Conservation (phyloP, 1,140 invertebrate species). For the Sycophila sp. region DNA sequence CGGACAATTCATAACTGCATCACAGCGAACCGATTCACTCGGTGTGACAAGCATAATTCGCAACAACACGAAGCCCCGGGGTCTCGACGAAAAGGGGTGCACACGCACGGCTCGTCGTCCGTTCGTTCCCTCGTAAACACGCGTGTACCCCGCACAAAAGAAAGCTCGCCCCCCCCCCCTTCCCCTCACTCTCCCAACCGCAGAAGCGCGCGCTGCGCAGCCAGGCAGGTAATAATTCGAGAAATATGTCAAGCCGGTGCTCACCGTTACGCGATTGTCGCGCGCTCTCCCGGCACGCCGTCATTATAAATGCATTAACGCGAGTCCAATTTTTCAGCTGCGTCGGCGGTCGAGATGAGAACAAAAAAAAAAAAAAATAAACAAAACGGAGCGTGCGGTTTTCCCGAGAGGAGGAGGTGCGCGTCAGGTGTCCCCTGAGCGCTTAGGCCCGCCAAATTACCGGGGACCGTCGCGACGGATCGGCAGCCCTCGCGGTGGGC, state of each 20-base stretch:
- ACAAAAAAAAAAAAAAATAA: background rate
- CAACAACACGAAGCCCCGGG: no score
- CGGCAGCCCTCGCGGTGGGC: no score
- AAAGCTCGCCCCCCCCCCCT: conserved; percentile 8
- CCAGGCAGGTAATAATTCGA: conserved; percentile 55
- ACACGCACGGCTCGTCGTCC: background rate
- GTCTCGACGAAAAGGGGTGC: no score
- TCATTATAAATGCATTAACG: conserved; percentile 6
- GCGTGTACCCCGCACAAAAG: background rate
- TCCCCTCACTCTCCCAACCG: conserved; percentile 21
- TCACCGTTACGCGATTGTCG: conserved; percentile 16
- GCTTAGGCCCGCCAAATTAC: background rate
- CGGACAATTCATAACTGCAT: no score
- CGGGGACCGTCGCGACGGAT: background rate
- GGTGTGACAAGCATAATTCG: no score
- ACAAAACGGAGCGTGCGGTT: background rate
- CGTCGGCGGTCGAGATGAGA: background rate
- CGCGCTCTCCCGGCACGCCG: background rate
- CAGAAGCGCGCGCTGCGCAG: conserved; percentile 45
- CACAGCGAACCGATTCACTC: no score
- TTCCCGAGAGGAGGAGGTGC: background rate
- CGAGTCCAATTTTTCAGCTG: conserved; percentile 6
- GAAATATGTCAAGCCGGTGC: conserved; percentile 53
- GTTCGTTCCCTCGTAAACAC: background rate
- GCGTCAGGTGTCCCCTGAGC: background rate